Conservation (phyloP, 2,113 vertebrate genomes). For the Corythaeola cristata region DNA sequence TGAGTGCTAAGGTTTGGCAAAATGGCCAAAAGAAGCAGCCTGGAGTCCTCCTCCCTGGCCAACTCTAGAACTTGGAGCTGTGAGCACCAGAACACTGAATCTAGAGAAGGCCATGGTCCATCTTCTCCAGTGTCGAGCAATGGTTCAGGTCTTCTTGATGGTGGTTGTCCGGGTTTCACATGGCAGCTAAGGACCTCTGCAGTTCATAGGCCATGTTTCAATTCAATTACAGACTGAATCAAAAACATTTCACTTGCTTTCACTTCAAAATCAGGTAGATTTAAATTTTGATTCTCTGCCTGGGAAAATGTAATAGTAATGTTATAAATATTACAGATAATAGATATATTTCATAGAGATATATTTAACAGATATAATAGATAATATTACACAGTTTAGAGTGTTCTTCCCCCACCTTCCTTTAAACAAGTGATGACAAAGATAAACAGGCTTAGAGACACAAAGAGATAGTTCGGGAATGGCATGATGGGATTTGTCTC, state of each 20-base stretch:
- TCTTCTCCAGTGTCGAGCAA: neutral
- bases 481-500: neutral
- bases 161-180: accelerated
- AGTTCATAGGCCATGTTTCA: neutral
- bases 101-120: neutral
- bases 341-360: too few species aligned
- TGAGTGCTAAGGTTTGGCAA: neutral
- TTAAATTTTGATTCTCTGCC: neutral
- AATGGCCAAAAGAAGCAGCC: neutral
- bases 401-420: neutral
- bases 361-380: too few species aligned
- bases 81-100: neutral
- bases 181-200: neutral
- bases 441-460: neutral
- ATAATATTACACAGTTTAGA: neutral
- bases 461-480: neutral
- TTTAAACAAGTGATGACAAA: neutral
- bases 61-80: neutral
- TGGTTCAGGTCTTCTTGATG: neutral
- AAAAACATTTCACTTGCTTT: neutral
- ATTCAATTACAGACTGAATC: neutral
- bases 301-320: neutral
- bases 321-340: too few species aligned
- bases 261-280: neutral
- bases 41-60: neutral